phyloP scores from a whole-genome alignment of 2,113 vertebrate genomes.

The Onychorhynchus coronatus region DNA sequence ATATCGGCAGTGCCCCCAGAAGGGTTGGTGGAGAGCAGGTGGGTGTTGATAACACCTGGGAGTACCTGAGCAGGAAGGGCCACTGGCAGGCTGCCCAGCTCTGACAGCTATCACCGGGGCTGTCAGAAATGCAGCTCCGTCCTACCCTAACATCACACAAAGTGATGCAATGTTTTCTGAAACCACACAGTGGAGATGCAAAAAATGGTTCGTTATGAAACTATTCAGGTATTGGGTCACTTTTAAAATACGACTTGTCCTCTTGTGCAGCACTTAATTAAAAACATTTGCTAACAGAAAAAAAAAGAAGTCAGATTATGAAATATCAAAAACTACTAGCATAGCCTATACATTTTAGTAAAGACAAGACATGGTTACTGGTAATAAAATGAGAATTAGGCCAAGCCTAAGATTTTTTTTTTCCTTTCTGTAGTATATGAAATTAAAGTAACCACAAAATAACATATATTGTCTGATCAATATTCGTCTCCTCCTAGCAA shows the following conservation, averaged over 20 bases:
- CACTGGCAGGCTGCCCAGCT: background rate
- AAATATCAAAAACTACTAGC: background rate
- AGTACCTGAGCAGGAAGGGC: background rate
- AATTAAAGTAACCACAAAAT: background rate
- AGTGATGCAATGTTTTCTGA: background rate
- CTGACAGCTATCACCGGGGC: background rate
- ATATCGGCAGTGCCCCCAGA: background rate
- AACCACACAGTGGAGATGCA: rapidly evolving
- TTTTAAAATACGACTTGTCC: background rate
- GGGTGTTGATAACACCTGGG: background rate
- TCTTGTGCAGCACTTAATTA: background rate
- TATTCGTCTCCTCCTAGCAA: background rate
- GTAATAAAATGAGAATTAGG: background rate
- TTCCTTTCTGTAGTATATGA: background rate
- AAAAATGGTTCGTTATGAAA: background rate
- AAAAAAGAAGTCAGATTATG: background rate
- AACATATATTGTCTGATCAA: background rate
- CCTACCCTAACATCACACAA: background rate
- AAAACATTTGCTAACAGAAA: background rate
- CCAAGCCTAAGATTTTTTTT: background rate
- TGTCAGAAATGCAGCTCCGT: background rate
- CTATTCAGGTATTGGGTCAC: background rate
- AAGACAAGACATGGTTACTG: background rate
- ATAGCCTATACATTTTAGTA: background rate
- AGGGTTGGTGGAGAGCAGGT: background rate